A percentile compares a stretch with the other conserved stretches of the same genome.
Conservation (phyloP, 2,113 vertebrate species). For the Pseudorhombus dupliciocellatus region DNA sequence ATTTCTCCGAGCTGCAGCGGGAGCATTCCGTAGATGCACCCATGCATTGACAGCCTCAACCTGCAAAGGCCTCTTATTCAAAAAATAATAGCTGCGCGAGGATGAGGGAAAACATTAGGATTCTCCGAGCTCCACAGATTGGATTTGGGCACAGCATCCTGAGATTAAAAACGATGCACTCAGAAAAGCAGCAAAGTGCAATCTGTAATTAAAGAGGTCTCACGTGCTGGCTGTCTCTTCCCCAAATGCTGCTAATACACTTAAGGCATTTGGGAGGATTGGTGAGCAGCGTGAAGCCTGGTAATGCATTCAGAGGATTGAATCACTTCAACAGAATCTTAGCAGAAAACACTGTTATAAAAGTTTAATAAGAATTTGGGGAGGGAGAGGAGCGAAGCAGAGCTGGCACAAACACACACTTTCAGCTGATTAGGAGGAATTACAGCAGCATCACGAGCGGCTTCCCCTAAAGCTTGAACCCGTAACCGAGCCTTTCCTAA, state of each 20-base stretch:
- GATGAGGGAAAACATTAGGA: conserved; percentile 20
- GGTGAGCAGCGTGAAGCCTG: neutral
- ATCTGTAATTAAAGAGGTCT: conserved; percentile 48
- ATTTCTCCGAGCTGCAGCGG: conserved; percentile 11
- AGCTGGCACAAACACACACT: conserved; percentile 47
- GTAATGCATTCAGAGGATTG: conserved; percentile 46
- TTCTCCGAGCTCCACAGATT: conserved; percentile 37
- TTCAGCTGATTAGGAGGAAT: conserved; percentile 48
- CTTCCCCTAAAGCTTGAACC: conserved; percentile 15
- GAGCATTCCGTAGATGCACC: conserved; percentile 34
- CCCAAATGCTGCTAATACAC: conserved; percentile 44
- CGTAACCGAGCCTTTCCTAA: conserved; percentile 12
- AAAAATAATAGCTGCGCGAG: conserved; percentile 61
- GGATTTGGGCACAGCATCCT: conserved; percentile 28
- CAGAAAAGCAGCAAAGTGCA: conserved; percentile 26
- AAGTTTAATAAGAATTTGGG: conserved; percentile 55
- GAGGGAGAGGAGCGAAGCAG: conserved; percentile 16
- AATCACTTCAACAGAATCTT: conserved; percentile 41
- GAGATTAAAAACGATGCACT: conserved; percentile 52
- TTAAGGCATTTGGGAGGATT: conserved; percentile 35
- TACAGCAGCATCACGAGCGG: neutral
- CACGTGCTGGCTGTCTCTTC: conserved; percentile 37
- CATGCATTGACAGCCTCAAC: conserved; percentile 43
- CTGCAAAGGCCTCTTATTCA: conserved; percentile 31
- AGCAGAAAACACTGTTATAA: conserved; percentile 49